These are phyloP conservation scores for Entomyzon cyanotis DNA, from an alignment of 2,113 vertebrate genomes.

Conservation along the genomic window DNA sequence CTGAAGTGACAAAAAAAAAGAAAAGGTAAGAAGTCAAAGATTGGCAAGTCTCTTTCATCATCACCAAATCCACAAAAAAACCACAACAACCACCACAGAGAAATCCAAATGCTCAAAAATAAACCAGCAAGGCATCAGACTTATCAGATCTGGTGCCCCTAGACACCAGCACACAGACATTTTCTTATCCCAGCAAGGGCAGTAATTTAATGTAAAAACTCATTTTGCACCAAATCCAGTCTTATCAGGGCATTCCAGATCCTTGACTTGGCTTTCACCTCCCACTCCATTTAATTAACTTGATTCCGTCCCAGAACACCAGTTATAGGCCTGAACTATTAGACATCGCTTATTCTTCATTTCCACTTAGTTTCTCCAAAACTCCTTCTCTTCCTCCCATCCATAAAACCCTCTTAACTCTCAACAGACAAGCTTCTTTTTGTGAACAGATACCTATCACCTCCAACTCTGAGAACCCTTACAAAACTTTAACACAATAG, in stretches of 20 bases:
- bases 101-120: background rate
- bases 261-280: background rate
- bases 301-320: background rate
- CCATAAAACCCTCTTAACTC: background rate
- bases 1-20: slow-evolving; percentile 57
- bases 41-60: background rate
- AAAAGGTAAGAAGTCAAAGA: background rate
- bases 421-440: background rate
- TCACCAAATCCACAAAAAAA: background rate
- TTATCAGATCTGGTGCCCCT: background rate
- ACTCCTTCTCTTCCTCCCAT: background rate
- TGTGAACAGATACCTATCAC: background rate
- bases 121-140: background rate
- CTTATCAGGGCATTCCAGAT: background rate
- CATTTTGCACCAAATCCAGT: background rate
- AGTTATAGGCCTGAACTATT: background rate
- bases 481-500: background rate
- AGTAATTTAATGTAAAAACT: background rate
- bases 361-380: background rate
- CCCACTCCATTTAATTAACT: background rate
- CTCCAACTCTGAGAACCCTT: background rate
- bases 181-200: background rate
- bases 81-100: background rate
- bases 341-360: background rate
- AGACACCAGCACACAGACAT: background rate